Conservation (phyloP, 2,888 invertebrate genomes). For the Leucoma salicis region DNA sequence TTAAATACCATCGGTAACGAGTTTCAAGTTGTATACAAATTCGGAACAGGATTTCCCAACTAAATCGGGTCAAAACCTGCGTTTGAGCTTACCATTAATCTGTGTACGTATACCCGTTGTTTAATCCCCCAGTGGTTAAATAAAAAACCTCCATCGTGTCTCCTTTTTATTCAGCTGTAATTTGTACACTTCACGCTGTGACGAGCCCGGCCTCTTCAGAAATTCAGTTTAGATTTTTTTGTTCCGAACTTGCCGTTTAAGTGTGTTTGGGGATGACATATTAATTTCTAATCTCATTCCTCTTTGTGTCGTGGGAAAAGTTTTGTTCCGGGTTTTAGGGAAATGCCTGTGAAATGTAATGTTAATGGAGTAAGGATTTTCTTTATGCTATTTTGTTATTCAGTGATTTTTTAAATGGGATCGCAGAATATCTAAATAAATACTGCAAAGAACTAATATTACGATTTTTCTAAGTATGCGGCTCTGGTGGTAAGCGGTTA, state of each 20-base stretch:
- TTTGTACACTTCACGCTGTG: constrained; percentile 17
- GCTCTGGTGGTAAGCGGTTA: too few species aligned
- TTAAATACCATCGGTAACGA: neutral
- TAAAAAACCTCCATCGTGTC: constrained; percentile 32
- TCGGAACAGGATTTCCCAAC: neutral
- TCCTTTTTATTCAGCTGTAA: constrained; percentile 28
- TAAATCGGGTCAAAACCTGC: neutral
- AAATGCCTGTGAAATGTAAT: neutral
- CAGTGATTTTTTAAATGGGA: neutral
- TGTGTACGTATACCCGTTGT: constrained; percentile 15
- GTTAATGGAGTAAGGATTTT: neutral
- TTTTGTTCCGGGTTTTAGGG: neutral
- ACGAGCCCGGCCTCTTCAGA: constrained; percentile 1
- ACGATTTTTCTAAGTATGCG: too few species aligned
- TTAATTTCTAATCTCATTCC: constrained; percentile 13
- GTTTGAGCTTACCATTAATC: constrained; percentile 6
- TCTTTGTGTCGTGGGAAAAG: neutral
- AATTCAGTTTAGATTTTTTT: constrained; percentile 8
- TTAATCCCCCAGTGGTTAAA: constrained; percentile 36
- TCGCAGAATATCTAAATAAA: neutral
- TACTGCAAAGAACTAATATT: too few species aligned
- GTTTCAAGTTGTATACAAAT: neutral
- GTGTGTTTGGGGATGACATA: constrained; percentile 10
- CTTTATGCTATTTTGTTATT: neutral
- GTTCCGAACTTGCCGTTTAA: constrained; percentile 7